Conservation (phyloP, 1,140 invertebrate species). For the Prorops nasuta region DNA sequence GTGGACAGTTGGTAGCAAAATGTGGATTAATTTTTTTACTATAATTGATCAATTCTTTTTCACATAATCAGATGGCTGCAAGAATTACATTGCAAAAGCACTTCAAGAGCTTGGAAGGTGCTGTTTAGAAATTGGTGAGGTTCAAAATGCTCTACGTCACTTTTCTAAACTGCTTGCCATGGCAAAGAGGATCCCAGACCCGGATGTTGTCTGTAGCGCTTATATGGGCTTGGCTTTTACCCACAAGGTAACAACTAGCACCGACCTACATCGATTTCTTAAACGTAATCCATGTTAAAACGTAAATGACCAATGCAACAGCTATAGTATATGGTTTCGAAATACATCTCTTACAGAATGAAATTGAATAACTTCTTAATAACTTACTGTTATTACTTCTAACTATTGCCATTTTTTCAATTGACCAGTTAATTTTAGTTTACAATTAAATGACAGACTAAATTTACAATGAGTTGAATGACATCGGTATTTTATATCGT, state of each 20-base stretch:
- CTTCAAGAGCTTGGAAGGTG: conserved; percentile 30
- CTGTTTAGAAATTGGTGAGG: conserved; percentile 13
- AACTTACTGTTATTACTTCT: no score
- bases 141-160: conserved; percentile 17
- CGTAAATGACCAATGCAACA: no score
- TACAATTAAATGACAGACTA: no score
- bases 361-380: no score
- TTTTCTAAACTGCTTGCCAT: conserved; percentile 29
- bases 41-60: neutral
- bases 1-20: conserved; percentile 47
- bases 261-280: no score
- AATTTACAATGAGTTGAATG: no score
- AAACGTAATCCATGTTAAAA: no score
- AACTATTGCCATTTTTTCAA: no score
- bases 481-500: no score
- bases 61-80: conserved; percentile 20
- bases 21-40: neutral
- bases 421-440: no score
- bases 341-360: no score
- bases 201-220: conserved; percentile 26
- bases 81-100: conserved; percentile 22
- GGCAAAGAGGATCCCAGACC: conserved; percentile 21
- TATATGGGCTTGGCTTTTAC: conserved; percentile 28
- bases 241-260: conserved; percentile 41
- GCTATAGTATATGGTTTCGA: no score